phyloP scores from a whole-genome alignment of 92 coral and sea anemone genomes.

The Isaurus tuberculatus region DNA sequence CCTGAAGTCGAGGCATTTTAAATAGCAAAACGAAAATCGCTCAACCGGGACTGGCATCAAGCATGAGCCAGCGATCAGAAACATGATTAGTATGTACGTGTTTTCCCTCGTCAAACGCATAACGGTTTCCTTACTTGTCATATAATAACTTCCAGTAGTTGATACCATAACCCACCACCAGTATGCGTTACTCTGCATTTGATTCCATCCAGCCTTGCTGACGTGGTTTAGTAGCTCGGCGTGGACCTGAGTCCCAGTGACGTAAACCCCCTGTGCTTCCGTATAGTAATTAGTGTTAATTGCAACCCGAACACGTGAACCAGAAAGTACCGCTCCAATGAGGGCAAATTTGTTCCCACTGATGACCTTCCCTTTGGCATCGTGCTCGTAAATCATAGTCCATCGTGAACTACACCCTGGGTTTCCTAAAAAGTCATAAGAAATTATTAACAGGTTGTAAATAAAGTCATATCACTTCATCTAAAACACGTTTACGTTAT shows the following conservation, averaged over 20 bases:
- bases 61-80: too few species aligned
- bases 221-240: conserved; percentile 81
- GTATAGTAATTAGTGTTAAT: conserved; percentile 44
- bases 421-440: background rate
- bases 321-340: conserved; percentile 82
- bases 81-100: too few species aligned
- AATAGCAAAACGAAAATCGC: too few species aligned
- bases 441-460: too few species aligned
- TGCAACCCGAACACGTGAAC: conserved; percentile 77
- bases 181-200: conserved; percentile 71
- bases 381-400: conserved; percentile 68
- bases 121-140: conserved; percentile 38
- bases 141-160: conserved; percentile 47
- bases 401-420: conserved; percentile 54
- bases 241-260: conserved; percentile 64
- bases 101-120: too few species aligned
- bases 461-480: too few species aligned
- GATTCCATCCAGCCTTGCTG: conserved; percentile 77
- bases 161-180: conserved; percentile 75
- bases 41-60: too few species aligned
- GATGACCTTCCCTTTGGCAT: conserved; percentile 58
- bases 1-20: too few species aligned
- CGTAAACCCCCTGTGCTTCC: conserved; percentile 73
- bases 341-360: conserved; percentile 74
- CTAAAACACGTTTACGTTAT: too few species aligned